phyloP scores from a whole-genome alignment of 2,113 vertebrate species.

The Tyrannus savana region DNA sequence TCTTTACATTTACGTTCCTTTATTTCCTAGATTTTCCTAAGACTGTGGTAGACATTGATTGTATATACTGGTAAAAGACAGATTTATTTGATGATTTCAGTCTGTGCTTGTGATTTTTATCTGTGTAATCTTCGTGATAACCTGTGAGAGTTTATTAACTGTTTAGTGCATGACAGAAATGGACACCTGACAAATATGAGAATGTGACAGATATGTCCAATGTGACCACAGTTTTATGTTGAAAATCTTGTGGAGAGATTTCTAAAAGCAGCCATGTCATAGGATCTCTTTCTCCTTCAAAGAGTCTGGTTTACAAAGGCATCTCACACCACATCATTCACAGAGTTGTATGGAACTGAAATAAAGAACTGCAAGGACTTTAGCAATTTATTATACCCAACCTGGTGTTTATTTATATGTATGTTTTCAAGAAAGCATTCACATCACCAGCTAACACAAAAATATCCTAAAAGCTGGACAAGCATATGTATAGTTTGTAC shows the following conservation, averaged over 20 bases:
- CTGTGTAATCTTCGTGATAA: background rate
- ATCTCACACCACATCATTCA: background rate
- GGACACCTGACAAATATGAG: background rate
- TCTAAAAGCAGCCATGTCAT: background rate
- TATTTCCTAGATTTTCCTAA: background rate
- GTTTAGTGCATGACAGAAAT: background rate
- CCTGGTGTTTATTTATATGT: background rate
- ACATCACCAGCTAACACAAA: background rate
- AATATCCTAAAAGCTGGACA: background rate
- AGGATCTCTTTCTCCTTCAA: background rate
- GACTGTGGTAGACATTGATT: background rate
- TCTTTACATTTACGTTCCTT: background rate
- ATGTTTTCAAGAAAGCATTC: background rate
- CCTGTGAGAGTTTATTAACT: background rate
- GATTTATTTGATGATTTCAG: background rate
- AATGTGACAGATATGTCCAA: background rate
- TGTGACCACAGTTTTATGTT: background rate
- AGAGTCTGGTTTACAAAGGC: background rate
- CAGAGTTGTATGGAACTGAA: background rate
- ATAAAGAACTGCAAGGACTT: background rate
- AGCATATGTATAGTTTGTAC: background rate
- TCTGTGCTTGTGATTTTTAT: background rate
- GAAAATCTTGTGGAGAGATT: fast-evolving
- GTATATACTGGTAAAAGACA: background rate
- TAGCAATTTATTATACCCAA: background rate